Base-by-base conservation (phyloP, 2,888 invertebrate species). In the Platynereis dumerilii region DNA sequence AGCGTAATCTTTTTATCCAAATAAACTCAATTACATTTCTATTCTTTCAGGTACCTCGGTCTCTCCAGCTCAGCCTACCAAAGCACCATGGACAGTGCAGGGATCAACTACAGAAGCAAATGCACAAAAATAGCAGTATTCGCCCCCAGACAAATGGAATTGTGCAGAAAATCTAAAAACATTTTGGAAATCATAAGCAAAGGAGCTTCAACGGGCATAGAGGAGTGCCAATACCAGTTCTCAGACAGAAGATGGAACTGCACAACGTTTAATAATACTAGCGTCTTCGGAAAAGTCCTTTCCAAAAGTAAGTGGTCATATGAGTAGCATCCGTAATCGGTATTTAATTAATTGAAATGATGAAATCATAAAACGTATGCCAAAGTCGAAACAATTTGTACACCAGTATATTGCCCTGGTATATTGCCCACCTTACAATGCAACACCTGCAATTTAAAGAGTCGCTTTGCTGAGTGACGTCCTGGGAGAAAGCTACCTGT, bases 141-240 rank as follows among this genome's bases (percentile, higher is more conserved):
- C 61, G 89, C 87, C 17, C 90, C 91, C 68, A 87, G 88, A 75
- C 92, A 92, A 84, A 80, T 82, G 58, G 89, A 91, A 78, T 84
- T 92, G 54, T 93, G 92, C 79, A 86, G 88, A 67, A 87, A 89
- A 64, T 90, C 90, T 72, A 89, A 90, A 76, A 90, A 89, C 80
- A 89, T 92, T 80, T 87, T 92, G 72, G 90, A 90, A 82, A 80
- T 83, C 1, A 78, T 84, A 60, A 75, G 80, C 62, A 88, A 89
- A 24, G 94, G 94, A 20, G 94, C 94, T 10, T 88, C 89, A 82
- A 88, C 93, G 83, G 93, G 92, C 17, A 82, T 94, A 65, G 92
- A 92, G 74, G 94, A 95, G 84, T 95, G 95, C 82, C 93, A 94
- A 85, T 88, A 91, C 79, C 94, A 95, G 86, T 94, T 95, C 83